Percentiles rank a stretch among this genome's conserved stretches.
Evolutionary conservation across 2,113 vertebrate species (phyloP).

Genomic region (Petromus typicus): DNA sequence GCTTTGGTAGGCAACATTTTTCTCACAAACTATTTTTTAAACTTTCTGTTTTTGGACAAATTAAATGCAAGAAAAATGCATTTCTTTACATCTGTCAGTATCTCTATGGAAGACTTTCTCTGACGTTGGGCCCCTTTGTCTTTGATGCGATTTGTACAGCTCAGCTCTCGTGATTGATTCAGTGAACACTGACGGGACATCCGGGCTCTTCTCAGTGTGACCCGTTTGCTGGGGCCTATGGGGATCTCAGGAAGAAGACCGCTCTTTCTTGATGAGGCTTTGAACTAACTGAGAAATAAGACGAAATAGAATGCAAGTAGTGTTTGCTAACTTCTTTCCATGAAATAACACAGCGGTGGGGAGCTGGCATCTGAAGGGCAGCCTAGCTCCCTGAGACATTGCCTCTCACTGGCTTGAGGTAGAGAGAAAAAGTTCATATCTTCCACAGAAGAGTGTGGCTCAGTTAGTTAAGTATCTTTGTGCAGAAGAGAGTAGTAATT

Average conservation of each 20-base stretch:
- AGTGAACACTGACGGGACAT: neutral
- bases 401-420: neutral
- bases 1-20: neutral
- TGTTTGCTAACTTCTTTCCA: neutral
- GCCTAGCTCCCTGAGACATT: accelerated
- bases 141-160: conserved; percentile 1
- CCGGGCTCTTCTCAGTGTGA: neutral
- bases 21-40: neutral
- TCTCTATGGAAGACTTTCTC: neutral
- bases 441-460: accelerated
- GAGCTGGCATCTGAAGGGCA: neutral
- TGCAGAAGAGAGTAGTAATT: neutral
- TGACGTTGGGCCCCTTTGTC: neutral
- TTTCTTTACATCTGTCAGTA: neutral
- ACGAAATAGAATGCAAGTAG: neutral
- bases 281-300: neutral
- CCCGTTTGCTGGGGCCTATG: neutral
- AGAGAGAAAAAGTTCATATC: neutral
- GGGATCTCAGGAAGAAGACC: neutral
- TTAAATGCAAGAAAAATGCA: neutral
- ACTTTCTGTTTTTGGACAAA: neutral
- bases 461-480: neutral
- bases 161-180: neutral
- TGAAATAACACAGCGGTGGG: neutral
- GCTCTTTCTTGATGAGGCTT: neutral